Base-by-base conservation (phyloP, 2,113 vertebrate species). In the Choloepus hoffmanni region DNA sequence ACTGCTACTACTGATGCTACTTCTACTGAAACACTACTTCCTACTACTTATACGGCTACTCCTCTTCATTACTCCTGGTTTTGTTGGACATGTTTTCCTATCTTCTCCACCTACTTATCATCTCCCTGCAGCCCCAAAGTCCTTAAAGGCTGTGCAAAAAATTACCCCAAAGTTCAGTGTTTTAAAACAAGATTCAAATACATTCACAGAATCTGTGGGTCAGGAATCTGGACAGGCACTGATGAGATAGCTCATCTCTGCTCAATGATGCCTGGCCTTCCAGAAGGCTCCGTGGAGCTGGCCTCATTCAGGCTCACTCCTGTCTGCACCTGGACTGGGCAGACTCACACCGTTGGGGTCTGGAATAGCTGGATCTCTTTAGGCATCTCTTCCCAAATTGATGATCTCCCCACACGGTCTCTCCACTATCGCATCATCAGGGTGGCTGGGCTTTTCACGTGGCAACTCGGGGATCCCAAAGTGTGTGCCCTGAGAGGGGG, bases 331-430 rank as follows among this genome's bases (percentile, higher is more conserved):
- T 7, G 1, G 7, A 62, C 36, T 13, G 15, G 55, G 16, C 43
- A 72, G 23, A 55, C 58, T 58, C 43, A 30, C 53, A 79, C 6
- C 23, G 8, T 4, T 68, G 26, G 60, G 45, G 21, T 2, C n/a
- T 83, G 23, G n/a, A 43, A 40, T 10, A 65, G 13, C 12, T 76
- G 36, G 28, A 68, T 19, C 12, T 65, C 62, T 76, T 33, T n/a
- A 11, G 36, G 36, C 36, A 36, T 36, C 36, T 36, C 36, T 36
- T 36, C 36, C 36, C 7, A 85, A 76, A 81, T 68, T 3, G 28
- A 2, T 26, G 1, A 0, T 55, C 79, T 33, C 11, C 2, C 33
- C 14, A 16, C 1, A 15, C 3, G 12, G 0, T 73, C 15, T 19
- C 40, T 78, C 62, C 5, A 30, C 11, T 19, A 40, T 82, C 9